Base-by-base conservation (phyloP, 92 coral and sea anemone species). In the Ricordea florida region DNA sequence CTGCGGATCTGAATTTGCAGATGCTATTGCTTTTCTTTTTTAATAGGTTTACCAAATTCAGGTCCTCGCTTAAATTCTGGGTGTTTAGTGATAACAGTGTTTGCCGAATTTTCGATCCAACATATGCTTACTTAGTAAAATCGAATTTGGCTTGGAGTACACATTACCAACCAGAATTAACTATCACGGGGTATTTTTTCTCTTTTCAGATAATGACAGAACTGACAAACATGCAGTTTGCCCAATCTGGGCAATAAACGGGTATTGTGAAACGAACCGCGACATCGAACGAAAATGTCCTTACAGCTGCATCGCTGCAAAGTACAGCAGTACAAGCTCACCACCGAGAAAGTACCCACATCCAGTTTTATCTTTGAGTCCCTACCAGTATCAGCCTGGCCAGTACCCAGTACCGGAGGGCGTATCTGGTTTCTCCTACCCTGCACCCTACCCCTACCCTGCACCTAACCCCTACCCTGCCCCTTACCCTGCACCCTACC, bases 361-460 rank as follows among this genome's bases (percentile, higher is more conserved):
- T 18, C 92, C 85, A 18, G 38, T 80, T 22, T 33, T 46, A 40
- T 80, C 88, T 13, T 47, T 76, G 23, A 52, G 51, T 40, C 92
- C 92, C 43, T 87, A 73, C 24, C 86, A 79, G 28, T 81, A 30
- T 58, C 37, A 59, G 40, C 51, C 21, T n/a, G 73, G 51, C 46
- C 83, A 23, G 45, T 34, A 31, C 52, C 79, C 50, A 4, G 76
- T 34, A 2, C 88, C 88, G n/a, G 28, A 25, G 11, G 43, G 62
- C 76, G 10, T 53, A 56, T 20, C 78, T 66, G n/a, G n/a, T n/a
- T n/a, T n/a, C n/a, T n/a, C 61, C 18, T 52, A 33, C 29, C 53
- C 83, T 0, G 28, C 17, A 7, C 78, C 70, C 0, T 41, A 24
- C 18, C 51, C 51, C 10, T 48, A 35, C 38, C 75, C 73, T 5